phyloP scores from a whole-genome alignment of 2,797 vertebrate genomes.

The Champsocephalus gunnari region DNA sequence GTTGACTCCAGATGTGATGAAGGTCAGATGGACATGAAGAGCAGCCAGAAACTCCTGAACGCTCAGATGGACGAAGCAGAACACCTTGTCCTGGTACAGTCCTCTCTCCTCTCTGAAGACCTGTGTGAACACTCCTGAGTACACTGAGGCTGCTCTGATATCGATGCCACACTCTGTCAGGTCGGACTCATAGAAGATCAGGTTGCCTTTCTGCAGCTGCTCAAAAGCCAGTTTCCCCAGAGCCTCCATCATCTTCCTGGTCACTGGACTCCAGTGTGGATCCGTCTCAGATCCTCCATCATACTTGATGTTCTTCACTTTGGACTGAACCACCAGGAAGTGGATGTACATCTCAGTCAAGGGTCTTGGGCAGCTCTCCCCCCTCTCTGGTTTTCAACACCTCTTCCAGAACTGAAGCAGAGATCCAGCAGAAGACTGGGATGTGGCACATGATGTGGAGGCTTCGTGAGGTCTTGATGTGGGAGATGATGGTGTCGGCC shows the following conservation, averaged over 20 bases:
- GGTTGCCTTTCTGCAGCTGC: conserved; percentile 19
- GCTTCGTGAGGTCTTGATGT: too few species aligned
- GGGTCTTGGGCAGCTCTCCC: neutral
- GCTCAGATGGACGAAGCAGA: conserved; percentile 49
- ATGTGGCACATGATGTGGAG: too few species aligned
- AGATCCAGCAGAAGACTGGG: conserved; percentile 35
- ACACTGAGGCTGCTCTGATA: conserved; percentile 14
- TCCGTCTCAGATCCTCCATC: too few species aligned
- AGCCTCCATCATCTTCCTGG: neutral
- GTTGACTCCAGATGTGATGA: conserved; percentile 32
- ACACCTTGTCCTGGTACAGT: conserved; percentile 32
- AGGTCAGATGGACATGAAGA: conserved; percentile 52
- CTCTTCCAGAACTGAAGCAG: conserved; percentile 41
- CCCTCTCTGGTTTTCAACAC: conserved; percentile 1
- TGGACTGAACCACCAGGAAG: too few species aligned
- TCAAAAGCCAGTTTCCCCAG: neutral
- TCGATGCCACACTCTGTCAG: conserved; percentile 31
- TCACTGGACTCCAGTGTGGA: too few species aligned
- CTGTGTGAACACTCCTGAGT: conserved; percentile 59
- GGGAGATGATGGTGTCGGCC: too few species aligned
- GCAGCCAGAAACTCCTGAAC: conserved; percentile 64
- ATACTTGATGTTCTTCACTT: too few species aligned
- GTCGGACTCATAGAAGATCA: conserved; percentile 47
- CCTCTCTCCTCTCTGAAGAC: conserved; percentile 38
- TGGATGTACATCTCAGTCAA: too few species aligned